Evolutionary conservation across 1,140 invertebrate species (phyloP), one percentile per base, ranked within the genome.

Genomic region (Drosophila jambulina): DNA sequence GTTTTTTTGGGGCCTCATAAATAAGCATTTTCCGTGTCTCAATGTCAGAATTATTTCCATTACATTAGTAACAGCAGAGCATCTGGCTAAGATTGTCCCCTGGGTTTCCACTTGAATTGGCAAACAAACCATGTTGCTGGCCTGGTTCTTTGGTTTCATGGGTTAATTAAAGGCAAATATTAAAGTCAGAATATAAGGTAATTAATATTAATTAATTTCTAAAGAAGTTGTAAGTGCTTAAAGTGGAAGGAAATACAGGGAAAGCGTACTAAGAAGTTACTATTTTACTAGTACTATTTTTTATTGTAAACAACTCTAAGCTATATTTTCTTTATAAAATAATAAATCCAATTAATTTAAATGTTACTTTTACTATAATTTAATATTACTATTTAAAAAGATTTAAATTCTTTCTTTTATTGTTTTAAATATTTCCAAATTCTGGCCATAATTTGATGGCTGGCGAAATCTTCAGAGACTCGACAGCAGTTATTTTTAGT

Each of bases 31-130:
- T 57, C 65, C 67, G 63, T 84, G 25, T 56, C 79, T 71, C 63
- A 59, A 78, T 81, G 84, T 83, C 80, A 68, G 77, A 87, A 88
- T 84, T 84, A 87, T 87, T 87, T 87, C 85, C 82, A 88, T 88
- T 88, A 81, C 84, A 87, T 87, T 80, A 84, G 84, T 72, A 84
- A 81, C 71, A 46, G 80, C 69, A 70, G 40, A 84, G 12, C 69
- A 72, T 56, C 69, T 72, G 69, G 17, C n/a, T 46, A 32, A 10
- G 43, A 69, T 32, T 27, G 54, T 59, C 17, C 36, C 25, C n/a
- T 15, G 17, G 6, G 2, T 25, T 15, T 43, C 17, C 40, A 21
- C 53, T 56, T 62, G 59, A 62, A 27, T 19, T 15, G 42, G n/a
- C 19, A 12, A 23, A 21, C 12, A 27, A 69, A 19, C 13, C 32